phyloP scores from a whole-genome alignment of 2,113 vertebrate species.

The Bettongia penicillata region DNA sequence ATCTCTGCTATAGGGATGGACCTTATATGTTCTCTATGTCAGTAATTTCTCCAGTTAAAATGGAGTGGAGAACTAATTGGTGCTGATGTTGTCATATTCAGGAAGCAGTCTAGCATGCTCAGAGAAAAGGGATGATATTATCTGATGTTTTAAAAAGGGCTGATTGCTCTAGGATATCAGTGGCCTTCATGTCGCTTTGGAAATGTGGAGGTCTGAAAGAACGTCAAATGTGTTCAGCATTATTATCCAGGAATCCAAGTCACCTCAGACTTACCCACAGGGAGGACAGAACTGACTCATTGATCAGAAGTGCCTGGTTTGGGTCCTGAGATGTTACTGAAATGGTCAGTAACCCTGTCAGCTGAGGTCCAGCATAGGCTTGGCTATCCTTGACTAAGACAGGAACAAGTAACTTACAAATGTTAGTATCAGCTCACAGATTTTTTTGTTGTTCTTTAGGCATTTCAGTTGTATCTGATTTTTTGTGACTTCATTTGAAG shows the following conservation, averaged over 20 bases:
- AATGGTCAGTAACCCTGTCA: neutral
- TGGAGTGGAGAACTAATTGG: neutral
- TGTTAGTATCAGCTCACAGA: neutral
- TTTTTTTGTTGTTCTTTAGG: neutral
- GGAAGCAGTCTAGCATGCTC: neutral
- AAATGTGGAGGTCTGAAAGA: neutral
- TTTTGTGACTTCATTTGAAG: neutral
- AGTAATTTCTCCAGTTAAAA: neutral
- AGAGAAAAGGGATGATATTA: neutral
- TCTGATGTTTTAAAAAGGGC: neutral
- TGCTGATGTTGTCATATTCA: neutral
- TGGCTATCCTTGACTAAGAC: neutral
- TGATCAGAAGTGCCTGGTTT: neutral
- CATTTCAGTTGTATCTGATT: neutral
- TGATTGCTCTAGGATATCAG: neutral
- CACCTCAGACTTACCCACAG: neutral
- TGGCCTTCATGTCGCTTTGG: neutral
- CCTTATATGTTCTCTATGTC: neutral
- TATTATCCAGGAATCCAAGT: neutral
- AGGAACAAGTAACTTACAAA: neutral
- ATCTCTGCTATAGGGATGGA: neutral
- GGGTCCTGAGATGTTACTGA: neutral
- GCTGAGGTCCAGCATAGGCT: neutral
- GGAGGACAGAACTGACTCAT: neutral
- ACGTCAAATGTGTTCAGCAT: neutral